Percentiles rank a stretch among this genome's conserved stretches.
These are phyloP conservation scores for Drosophila ochracea DNA, from an alignment of 2,888 invertebrate species.

Conservation along the genomic window DNA sequence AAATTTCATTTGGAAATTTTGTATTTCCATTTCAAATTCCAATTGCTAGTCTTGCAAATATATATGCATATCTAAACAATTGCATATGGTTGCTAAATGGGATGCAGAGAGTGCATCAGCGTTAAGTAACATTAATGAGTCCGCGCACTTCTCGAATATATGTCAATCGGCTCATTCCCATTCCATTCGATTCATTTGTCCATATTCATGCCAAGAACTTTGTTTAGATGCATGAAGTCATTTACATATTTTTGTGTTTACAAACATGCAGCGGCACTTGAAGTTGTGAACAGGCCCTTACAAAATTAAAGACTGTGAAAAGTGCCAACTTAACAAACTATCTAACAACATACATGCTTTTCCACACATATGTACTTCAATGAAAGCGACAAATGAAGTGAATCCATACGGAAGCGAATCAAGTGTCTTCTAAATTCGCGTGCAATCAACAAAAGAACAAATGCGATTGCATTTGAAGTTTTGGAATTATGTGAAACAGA, in stretches of 20 bases:
- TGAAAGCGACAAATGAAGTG: conserved; percentile 52
- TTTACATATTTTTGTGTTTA: conserved; percentile 22
- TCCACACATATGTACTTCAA: conserved; percentile 37
- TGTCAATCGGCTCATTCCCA: conserved; percentile 64
- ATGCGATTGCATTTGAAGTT: conserved; percentile 47
- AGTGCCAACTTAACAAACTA: conserved; percentile 47
- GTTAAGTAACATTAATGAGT: conserved; percentile 64
- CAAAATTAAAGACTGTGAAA: conserved; percentile 34
- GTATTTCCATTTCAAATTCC: neutral
- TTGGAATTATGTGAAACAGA: neutral
- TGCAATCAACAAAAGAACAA: conserved; percentile 25
- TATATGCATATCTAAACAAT: conserved; percentile 5
- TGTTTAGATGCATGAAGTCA: conserved; percentile 18
- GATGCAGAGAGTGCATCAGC: conserved; percentile 58
- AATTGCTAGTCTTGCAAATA: conserved; percentile 4
- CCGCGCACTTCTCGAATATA: conserved; percentile 62
- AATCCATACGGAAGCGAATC: conserved; percentile 49
- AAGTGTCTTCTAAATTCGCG: conserved; percentile 46
- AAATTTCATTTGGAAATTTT: neutral
- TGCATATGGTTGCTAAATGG: conserved; percentile 32
- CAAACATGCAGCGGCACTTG: conserved; percentile 55
- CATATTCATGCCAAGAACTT: conserved; percentile 1
- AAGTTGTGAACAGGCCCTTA: conserved; percentile 41
- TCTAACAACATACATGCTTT: conserved; percentile 19
- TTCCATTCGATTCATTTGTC: conserved; percentile 42